Evolutionary conservation across 37 sponge, comb jelly and placozoan species (phyloP).

Genomic region (Ianthella basta): DNA sequence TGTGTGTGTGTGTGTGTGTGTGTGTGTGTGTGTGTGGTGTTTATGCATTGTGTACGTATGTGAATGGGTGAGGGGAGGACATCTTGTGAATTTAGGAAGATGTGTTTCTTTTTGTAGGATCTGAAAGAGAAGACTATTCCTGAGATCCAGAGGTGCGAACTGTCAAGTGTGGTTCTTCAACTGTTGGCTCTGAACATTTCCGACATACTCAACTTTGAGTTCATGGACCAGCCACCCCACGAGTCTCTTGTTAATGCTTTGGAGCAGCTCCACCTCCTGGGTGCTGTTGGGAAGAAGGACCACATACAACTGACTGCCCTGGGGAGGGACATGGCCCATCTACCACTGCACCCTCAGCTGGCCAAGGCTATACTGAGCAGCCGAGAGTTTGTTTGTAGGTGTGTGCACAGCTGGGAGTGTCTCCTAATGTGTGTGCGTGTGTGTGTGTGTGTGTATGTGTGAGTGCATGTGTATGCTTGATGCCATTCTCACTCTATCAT

Average conservation of each 20-base stretch:
- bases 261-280: slow-evolving; percentile 74
- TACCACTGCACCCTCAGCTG: slow-evolving; percentile 86
- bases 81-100: too few species aligned
- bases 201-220: slow-evolving; percentile 88
- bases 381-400: slow-evolving; percentile 38
- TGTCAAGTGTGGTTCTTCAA: slow-evolving; percentile 79
- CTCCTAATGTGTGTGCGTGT: too few species aligned
- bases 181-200: slow-evolving; percentile 82
- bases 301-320: slow-evolving; percentile 70
- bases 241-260: slow-evolving; percentile 77
- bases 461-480: too few species aligned
- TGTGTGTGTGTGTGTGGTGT: too few species aligned
- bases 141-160: slow-evolving; percentile 92
- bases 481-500: neutral
- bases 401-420: neutral
- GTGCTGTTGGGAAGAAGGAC: slow-evolving; percentile 64
- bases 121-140: slow-evolving; percentile 76
- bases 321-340: slow-evolving; percentile 76
- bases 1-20: too few species aligned
- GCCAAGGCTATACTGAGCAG: slow-evolving; percentile 66
- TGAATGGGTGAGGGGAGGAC: too few species aligned
- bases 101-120: neutral
- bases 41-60: too few species aligned
- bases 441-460: too few species aligned
- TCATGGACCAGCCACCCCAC: slow-evolving; percentile 84